Conservation (phyloP, 53 echinoderm and acorn worm genomes). For the Holothuria leucospilota region DNA sequence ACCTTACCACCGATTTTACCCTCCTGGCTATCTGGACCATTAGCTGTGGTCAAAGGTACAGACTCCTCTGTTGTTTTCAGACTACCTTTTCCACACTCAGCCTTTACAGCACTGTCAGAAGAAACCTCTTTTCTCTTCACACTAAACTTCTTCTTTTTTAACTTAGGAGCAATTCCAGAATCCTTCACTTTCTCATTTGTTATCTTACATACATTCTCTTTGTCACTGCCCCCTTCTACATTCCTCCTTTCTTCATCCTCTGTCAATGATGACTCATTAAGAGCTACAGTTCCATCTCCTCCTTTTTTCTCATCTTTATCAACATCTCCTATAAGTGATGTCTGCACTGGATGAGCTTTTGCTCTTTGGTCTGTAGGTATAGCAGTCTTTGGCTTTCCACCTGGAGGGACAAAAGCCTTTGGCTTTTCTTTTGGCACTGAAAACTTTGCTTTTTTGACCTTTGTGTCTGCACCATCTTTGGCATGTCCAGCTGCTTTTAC, state of each 20-base stretch:
- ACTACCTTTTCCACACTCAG: too few species aligned
- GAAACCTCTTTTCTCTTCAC: constrained; percentile 5
- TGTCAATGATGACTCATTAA: not conserved
- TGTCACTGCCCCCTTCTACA: not conserved
- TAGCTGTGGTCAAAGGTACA: too few species aligned
- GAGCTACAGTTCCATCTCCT: not conserved
- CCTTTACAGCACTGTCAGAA: not conserved
- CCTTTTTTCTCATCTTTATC: not conserved
- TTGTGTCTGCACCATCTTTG: not conserved
- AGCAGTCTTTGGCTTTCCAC: not conserved
- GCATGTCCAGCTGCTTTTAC: not conserved
- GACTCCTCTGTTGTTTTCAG: not conserved
- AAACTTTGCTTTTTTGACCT: constrained; percentile 45
- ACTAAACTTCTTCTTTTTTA: constrained; percentile 35
- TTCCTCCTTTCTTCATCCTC: not conserved
- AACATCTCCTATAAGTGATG: not conserved
- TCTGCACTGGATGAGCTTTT: too few species aligned
- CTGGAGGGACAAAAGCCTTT: not conserved
- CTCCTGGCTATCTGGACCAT: not conserved
- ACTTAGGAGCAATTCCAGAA: not conserved
- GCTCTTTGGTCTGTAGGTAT: not conserved
- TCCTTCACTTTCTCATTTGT: not conserved
- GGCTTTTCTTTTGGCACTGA: constrained; percentile 27
- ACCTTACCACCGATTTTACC: not conserved
- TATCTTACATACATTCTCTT: not conserved